Conservation (phyloP, 2,888 invertebrate species). For the Standfussiana lucernea region DNA sequence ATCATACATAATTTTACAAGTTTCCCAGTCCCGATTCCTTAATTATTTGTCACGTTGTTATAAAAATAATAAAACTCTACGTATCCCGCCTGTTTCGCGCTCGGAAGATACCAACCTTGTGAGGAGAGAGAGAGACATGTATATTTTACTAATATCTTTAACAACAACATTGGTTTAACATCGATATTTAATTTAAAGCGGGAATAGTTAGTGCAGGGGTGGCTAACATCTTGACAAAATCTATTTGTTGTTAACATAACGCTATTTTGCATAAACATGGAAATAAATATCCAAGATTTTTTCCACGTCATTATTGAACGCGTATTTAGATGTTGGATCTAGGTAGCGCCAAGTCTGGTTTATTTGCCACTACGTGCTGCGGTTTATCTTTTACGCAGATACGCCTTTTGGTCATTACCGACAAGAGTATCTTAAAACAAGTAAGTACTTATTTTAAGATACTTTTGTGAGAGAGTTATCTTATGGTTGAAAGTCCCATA, state of each 20-base stretch:
- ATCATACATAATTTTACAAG: constrained; percentile 50
- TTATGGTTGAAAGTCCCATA: neutral
- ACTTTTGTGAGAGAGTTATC: neutral
- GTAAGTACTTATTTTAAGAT: neutral
- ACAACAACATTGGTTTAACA: constrained; percentile 66
- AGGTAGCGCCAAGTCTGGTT: neutral
- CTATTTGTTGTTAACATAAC: constrained; percentile 20
- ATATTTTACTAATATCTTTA: constrained; percentile 67
- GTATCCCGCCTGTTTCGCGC: constrained; percentile 41
- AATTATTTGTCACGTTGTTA: constrained; percentile 58
- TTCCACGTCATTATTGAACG: neutral
- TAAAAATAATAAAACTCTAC: constrained; percentile 46
- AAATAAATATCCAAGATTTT: neutral
- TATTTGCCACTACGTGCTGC: neutral
- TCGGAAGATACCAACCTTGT: constrained; percentile 58
- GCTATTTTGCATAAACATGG: neutral
- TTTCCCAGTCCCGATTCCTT: constrained; percentile 62
- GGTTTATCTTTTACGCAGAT: neutral
- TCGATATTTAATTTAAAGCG: constrained; percentile 46
- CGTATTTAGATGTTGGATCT: neutral
- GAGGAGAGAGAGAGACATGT: constrained; percentile 60
- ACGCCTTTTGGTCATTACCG: neutral
- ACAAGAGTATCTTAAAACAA: neutral
- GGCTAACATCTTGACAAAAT: constrained; percentile 14
- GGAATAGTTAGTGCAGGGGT: constrained; percentile 55